A percentile compares a stretch with the other conserved stretches of the same genome.
Evolutionary conservation across 1,140 invertebrate genomes (phyloP).

Genomic region (Cheumatopsyche charites): DNA sequence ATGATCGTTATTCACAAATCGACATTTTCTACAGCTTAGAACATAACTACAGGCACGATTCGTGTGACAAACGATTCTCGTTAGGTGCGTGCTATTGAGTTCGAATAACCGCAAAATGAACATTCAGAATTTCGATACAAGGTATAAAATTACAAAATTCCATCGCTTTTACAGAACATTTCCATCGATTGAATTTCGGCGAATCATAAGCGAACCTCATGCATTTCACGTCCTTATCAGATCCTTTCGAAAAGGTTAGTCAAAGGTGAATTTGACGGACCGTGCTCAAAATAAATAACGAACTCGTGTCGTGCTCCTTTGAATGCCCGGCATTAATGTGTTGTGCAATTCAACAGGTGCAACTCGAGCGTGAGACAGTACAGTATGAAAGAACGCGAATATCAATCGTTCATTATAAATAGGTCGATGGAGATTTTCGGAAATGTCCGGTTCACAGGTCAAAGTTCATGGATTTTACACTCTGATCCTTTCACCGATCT

Average conservation of each 20-base stretch:
- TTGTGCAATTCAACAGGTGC: slow-evolving; percentile 18
- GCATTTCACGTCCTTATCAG: neutral
- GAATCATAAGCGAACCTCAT: neutral
- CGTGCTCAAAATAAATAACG: neutral
- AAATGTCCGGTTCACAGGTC: neutral
- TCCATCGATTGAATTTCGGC: neutral
- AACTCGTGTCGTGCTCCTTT: neutral
- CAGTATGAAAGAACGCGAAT: too few species aligned
- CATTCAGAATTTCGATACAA: too few species aligned
- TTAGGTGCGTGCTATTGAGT: too few species aligned
- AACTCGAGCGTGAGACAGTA: neutral
- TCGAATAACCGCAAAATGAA: too few species aligned
- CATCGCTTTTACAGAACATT: too few species aligned
- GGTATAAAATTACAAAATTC: too few species aligned
- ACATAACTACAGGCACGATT: neutral
- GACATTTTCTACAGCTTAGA: neutral
- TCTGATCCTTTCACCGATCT: neutral
- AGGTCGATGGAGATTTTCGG: neutral
- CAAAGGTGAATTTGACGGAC: too few species aligned
- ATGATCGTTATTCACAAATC: neutral
- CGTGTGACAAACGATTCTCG: neutral
- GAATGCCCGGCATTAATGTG: neutral
- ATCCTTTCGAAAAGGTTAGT: too few species aligned
- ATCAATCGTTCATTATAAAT: neutral
- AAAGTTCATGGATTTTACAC: slow-evolving; percentile 4